Evolutionary conservation across 2,113 vertebrate genomes (phyloP).

Genomic region (Ochotona princeps): DNA sequence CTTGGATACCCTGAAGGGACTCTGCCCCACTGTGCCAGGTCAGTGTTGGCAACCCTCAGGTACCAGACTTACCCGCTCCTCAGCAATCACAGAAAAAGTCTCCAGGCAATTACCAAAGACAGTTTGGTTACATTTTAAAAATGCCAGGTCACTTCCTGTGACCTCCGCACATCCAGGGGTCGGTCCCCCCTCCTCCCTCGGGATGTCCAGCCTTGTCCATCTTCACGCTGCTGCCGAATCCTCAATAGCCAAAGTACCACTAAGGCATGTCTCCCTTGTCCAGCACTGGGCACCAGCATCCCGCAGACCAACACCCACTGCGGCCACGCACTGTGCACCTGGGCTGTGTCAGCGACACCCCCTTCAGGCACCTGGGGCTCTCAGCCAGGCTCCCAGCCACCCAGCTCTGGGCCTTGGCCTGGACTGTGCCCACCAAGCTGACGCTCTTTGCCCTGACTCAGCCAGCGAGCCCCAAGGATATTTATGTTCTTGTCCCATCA

Average conservation of each 20-base stretch:
- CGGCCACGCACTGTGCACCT: not conserved
- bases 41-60: too few relatives aligned
- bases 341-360: not conserved
- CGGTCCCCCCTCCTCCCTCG: not conserved
- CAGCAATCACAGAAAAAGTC: not conserved
- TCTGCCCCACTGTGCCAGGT: not conserved
- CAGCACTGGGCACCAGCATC: not conserved
- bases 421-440: too few relatives aligned
- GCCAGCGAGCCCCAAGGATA: not conserved
- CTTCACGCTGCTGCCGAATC: not conserved
- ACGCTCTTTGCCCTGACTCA: not conserved
- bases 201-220: not conserved
- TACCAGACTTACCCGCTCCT: too few relatives aligned
- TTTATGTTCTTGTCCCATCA: not conserved
- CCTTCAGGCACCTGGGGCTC: not conserved
- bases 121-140: not conserved
- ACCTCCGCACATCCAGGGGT: not conserved
- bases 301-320: not conserved
- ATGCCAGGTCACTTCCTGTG: not conserved
- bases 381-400: fast-evolving
- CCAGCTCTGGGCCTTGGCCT: fast-evolving
- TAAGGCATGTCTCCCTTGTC: fast-evolving
- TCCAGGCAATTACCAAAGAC: not conserved
- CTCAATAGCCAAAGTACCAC: not conserved
- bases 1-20: not conserved